These are phyloP conservation scores for Syngnathus scovelli DNA, from an alignment of 2,113 vertebrate genomes.

Conservation along the genomic window DNA sequence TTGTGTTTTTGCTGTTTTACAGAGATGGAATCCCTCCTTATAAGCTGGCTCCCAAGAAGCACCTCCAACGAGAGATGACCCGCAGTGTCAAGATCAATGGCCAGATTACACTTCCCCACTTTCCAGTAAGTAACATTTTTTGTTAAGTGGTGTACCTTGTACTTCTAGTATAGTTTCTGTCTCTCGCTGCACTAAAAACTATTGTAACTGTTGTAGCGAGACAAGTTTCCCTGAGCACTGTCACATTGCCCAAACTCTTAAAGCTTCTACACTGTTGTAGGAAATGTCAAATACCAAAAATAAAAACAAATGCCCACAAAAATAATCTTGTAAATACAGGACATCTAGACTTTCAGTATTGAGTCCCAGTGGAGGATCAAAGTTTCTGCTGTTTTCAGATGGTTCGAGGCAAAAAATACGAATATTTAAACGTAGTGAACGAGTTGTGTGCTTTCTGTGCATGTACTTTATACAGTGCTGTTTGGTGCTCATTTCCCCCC, in stretches of 20 bases:
- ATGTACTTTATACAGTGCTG: slow-evolving; percentile 36
- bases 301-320: too few relatives aligned
- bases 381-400: slow-evolving; percentile 13
- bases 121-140: slow-evolving; percentile 80
- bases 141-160: slow-evolving; percentile 19
- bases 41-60: slow-evolving; percentile 88
- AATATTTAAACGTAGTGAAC: background rate
- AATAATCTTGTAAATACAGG: background rate
- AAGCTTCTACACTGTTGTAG: background rate
- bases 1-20: slow-evolving; percentile 22
- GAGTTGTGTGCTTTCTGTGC: slow-evolving; percentile 36
- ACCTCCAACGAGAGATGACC: slow-evolving; percentile 91
- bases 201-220: background rate
- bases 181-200: background rate
- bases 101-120: slow-evolving; percentile 92
- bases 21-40: slow-evolving; percentile 95
- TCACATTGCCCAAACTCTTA: background rate
- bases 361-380: background rate
- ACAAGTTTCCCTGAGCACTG: background rate
- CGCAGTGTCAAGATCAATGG: slow-evolving; percentile 94
- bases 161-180: background rate
- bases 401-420: slow-evolving; percentile 23
- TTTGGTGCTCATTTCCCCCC: slow-evolving; percentile 33
- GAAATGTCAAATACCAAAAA: background rate
- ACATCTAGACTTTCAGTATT: background rate